phyloP scores from a whole-genome alignment of 2,888 invertebrate genomes.

The Globia sparganii region DNA sequence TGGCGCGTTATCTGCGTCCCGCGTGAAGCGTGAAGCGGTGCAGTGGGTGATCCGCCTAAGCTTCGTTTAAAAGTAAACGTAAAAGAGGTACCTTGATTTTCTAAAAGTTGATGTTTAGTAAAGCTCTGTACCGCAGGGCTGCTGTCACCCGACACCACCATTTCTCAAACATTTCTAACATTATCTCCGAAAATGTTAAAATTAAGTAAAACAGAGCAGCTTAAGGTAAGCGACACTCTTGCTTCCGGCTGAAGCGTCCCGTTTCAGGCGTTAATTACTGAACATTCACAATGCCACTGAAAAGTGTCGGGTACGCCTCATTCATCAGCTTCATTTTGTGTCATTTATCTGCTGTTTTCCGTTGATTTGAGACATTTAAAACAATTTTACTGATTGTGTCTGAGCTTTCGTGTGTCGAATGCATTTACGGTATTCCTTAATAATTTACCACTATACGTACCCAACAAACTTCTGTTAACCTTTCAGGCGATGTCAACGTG shows the following conservation, averaged over 20 bases:
- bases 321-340: slow-evolving; percentile 50
- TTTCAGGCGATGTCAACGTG: background rate
- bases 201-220: slow-evolving; percentile 57
- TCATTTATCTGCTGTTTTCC: slow-evolving; percentile 25
- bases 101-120: background rate
- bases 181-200: slow-evolving; percentile 38
- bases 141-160: background rate
- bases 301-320: slow-evolving; percentile 47
- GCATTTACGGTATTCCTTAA: background rate
- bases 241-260: slow-evolving; percentile 53
- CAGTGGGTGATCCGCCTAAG: too few species aligned
- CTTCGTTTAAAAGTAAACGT: background rate
- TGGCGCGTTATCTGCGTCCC: too few species aligned
- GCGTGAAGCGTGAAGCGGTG: too few species aligned
- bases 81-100: background rate
- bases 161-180: slow-evolving; percentile 38
- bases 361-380: slow-evolving; percentile 5
- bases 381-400: background rate
- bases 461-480: too few species aligned
- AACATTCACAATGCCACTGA: slow-evolving; percentile 50
- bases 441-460: background rate
- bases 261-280: slow-evolving; percentile 63
- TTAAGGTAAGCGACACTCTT: slow-evolving; percentile 59
- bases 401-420: rapidly evolving
- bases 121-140: background rate